A percentile compares a stretch with the other conserved stretches of the same genome.
Evolutionary conservation across 2,888 invertebrate species (phyloP).

Genomic region (Ochropacha duplaris): DNA sequence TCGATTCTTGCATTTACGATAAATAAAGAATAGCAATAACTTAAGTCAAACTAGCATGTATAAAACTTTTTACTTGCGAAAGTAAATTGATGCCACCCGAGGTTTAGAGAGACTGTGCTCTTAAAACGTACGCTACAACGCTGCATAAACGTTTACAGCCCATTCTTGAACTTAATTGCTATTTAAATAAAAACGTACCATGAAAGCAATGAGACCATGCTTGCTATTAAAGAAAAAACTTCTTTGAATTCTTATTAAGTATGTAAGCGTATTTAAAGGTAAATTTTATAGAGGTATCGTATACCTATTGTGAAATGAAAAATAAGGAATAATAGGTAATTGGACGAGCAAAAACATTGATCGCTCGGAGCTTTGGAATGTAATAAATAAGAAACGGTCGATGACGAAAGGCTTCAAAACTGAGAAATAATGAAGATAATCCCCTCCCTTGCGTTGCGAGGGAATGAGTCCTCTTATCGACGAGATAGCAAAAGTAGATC

Average conservation of each 20-base stretch:
- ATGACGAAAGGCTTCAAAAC: constrained; percentile 42
- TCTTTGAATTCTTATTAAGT: constrained; percentile 52
- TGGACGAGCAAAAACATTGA: constrained; percentile 22
- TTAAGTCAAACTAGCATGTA: constrained; percentile 17
- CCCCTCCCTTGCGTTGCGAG: constrained; percentile 44
- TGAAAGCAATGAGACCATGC: constrained; percentile 64
- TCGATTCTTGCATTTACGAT: neutral
- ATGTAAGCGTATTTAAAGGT: constrained; percentile 52
- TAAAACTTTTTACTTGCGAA: constrained; percentile 39
- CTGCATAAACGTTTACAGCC: constrained; percentile 75
- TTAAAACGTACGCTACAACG: constrained; percentile 66
- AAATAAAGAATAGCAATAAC: constrained; percentile 1
- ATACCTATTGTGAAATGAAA: constrained; percentile 37
- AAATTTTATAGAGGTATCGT: constrained; percentile 43
- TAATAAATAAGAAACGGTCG: constrained; percentile 31
- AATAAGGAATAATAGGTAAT: constrained; percentile 28
- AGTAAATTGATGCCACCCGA: constrained; percentile 62
- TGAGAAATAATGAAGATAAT: constrained; percentile 73
- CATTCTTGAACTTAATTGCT: constrained; percentile 80
- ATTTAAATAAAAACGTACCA: constrained; percentile 79
- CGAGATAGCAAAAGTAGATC: constrained; percentile 71
- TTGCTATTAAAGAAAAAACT: constrained; percentile 52
- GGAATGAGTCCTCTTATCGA: constrained; percentile 65
- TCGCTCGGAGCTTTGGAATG: constrained; percentile 15
- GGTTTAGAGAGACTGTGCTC: constrained; percentile 49